Conservation (phyloP, 2,888 invertebrate genomes). For the Chironomus riparius region DNA sequence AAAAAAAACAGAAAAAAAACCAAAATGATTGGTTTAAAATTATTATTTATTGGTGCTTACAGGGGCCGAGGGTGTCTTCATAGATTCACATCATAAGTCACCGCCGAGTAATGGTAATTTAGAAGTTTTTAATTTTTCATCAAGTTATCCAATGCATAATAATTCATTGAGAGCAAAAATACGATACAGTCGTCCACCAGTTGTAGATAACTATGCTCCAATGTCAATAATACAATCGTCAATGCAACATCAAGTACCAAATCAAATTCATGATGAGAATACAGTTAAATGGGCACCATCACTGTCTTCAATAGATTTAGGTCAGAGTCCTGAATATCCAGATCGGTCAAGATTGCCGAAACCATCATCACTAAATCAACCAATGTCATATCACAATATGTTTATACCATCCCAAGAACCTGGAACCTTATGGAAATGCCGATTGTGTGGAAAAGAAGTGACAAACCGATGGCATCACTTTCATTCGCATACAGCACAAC, state of each 20-base stretch:
- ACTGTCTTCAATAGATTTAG: background rate
- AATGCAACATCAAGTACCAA: constrained; percentile 2
- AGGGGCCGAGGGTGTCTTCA: constrained; percentile 20
- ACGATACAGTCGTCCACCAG: background rate
- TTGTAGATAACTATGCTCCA: background rate
- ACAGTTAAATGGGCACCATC: background rate
- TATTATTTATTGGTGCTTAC: constrained; percentile 6
- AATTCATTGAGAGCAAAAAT: constrained; percentile 6
- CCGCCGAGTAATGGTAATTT: constrained; percentile 11
- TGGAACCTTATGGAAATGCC: constrained; percentile 69
- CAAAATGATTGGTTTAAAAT: background rate
- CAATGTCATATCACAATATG: constrained; percentile 74
- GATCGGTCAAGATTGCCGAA: background rate
- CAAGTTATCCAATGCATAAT: constrained; percentile 7
- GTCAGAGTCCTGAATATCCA: background rate
- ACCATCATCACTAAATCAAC: constrained; percentile 36
- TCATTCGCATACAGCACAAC: constrained; percentile 72
- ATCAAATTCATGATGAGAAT: background rate
- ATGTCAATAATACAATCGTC: background rate
- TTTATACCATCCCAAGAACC: constrained; percentile 64
- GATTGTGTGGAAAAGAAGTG: constrained; percentile 75
- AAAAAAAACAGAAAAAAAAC: background rate
- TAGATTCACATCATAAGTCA: constrained; percentile 12
- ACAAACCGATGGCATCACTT: constrained; percentile 84
- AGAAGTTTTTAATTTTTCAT: background rate